phyloP scores from a whole-genome alignment of 35 echinoderm and acorn worm genomes.

The Acanthaster planci region DNA sequence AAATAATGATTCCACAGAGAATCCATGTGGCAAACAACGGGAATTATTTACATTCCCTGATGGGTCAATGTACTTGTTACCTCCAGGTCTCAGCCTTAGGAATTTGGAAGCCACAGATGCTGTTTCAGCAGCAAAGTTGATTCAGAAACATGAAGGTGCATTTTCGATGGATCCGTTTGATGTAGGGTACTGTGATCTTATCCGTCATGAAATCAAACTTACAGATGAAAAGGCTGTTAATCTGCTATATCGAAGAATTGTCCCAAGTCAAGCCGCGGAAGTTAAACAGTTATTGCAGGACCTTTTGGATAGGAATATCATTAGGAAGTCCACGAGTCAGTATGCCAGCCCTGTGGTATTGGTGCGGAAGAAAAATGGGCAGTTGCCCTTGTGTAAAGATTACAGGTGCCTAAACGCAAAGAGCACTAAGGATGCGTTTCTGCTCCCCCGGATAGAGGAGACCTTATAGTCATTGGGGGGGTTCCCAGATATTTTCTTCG shows the following conservation, averaged over 20 bases:
- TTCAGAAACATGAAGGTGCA: background rate
- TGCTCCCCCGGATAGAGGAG: conserved; percentile 59
- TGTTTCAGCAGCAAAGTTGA: background rate
- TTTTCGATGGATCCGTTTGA: conserved; percentile 20
- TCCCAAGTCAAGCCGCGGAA: conserved; percentile 37
- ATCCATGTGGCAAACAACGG: background rate
- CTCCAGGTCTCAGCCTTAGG: background rate
- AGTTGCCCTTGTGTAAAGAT: conserved; percentile 43
- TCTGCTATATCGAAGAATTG: conserved; percentile 25
- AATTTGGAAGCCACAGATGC: background rate
- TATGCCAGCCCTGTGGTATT: conserved; percentile 61
- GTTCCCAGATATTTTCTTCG: conserved; percentile 50
- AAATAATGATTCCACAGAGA: background rate
- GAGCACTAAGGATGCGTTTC: conserved; percentile 48
- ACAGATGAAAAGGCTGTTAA: conserved; percentile 31
- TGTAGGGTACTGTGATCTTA: conserved; percentile 56
- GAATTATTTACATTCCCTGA: conserved; percentile 1
- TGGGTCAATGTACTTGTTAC: background rate
- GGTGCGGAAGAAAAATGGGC: conserved; percentile 44
- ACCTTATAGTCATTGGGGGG: conserved; percentile 51
- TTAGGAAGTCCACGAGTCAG: conserved; percentile 43
- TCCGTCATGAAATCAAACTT: conserved; percentile 52
- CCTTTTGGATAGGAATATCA: conserved; percentile 40
- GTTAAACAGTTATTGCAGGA: conserved; percentile 30
- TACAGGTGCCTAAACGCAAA: conserved; percentile 46